These are phyloP conservation scores for Cylloceria caligata DNA, from an alignment of 2,888 invertebrate species.

Conservation along the genomic window DNA sequence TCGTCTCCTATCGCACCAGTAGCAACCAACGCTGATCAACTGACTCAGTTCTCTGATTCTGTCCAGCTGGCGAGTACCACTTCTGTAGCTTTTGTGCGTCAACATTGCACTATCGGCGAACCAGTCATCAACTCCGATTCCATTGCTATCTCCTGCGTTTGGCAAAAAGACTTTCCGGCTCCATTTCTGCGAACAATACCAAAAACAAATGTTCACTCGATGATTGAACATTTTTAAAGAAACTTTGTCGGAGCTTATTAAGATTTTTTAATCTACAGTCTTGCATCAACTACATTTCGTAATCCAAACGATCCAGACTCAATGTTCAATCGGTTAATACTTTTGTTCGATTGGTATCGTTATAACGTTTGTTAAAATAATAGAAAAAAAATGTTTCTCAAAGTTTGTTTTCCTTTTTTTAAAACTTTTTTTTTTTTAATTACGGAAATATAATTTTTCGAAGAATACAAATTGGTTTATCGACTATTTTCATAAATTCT, in stretches of 20 bases:
- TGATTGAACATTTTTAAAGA: background rate
- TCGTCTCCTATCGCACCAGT: background rate
- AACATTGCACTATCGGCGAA: slow-evolving; percentile 28
- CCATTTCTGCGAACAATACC: slow-evolving; percentile 2
- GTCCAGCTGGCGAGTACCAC: slow-evolving; percentile 19
- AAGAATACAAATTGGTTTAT: too few species aligned
- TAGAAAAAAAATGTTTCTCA: too few species aligned
- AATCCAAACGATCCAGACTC: too few species aligned
- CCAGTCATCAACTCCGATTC: slow-evolving; percentile 24
- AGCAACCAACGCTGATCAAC: slow-evolving; percentile 18
- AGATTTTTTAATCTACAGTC: too few species aligned
- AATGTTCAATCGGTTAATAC: too few species aligned
- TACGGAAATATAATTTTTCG: too few species aligned
- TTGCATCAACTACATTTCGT: too few species aligned
- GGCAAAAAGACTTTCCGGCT: slow-evolving; percentile 6
- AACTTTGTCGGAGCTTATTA: background rate
- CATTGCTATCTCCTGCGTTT: slow-evolving; percentile 8
- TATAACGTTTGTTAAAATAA: too few species aligned
- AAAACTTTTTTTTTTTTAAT: too few species aligned
- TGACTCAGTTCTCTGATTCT: slow-evolving; percentile 48
- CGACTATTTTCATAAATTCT: too few species aligned
- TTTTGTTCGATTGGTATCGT: too few species aligned
- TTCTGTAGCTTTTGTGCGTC: slow-evolving; percentile 44
- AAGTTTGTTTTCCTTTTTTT: too few species aligned
- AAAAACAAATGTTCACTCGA: background rate